Evolutionary conservation across 1,140 invertebrate genomes (phyloP), one percentile per base, ranked within the genome.

Genomic region (Drosophila truncata): DNA sequence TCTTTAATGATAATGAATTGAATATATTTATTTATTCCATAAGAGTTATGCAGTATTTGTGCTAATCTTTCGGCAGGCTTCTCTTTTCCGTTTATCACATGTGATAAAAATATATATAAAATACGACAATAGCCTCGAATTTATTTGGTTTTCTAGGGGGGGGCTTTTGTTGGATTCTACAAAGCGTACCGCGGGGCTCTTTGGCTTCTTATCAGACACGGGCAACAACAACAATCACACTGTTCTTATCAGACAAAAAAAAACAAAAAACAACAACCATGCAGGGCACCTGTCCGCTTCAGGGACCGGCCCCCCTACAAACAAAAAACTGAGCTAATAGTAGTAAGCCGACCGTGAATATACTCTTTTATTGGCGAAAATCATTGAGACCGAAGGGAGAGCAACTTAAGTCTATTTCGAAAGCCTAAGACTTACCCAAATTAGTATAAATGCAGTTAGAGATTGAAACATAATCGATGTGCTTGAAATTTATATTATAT

Each of bases 141-240:
- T 80, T 85, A 80, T 83, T 85, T 80, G 62, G 64, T 59, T 59
- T 67, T 77, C 41, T 74, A 47, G 44, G 33, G 39, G 37, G 39
- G 55, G 47, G 47, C 50, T 58, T 60, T 44, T 37, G n/a, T 20
- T 55, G 62, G 58, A 62, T 50, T 52, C 72, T 74, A 78, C 82
- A 85, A 85, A 85, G 82, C 55, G 58, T 67, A 79, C 82, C 82
- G 82, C 39, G 10, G 18, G 18, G 65, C 82, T 77, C 57, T 69
- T 41, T 59, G 49, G 37, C 52, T 66, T 73, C 65, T 82, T 82
- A 83, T 83, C 80, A 60, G 59, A 44, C 33, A 41, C 8, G 65
- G 59, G 9, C 61, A 54, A 52, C 61, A 58, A 69, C 59, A 65
- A n/a, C 61, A 46, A 23, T 18, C 41, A 72, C 20, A 25, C 58